A percentile compares a stretch with the other conserved stretches of the same genome.
Conservation (phyloP, 2,888 invertebrate genomes). For the Andrena camellia region DNA sequence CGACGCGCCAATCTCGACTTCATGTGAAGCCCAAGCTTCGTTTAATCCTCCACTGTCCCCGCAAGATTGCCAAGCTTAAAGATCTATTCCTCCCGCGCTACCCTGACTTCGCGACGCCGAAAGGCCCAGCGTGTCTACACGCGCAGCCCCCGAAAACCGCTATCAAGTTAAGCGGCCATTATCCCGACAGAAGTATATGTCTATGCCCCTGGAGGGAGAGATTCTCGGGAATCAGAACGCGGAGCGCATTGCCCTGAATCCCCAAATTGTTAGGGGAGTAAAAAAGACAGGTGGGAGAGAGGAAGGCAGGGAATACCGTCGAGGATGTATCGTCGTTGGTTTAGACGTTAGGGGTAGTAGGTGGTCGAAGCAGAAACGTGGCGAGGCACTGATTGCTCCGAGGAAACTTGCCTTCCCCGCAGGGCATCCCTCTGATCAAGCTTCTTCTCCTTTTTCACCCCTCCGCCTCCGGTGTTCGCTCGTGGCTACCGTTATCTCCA, state of each 20-base stretch:
- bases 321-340: slow-evolving; percentile 27
- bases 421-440: slow-evolving; percentile 51
- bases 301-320: background rate
- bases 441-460: slow-evolving; percentile 8
- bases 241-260: slow-evolving; percentile 39
- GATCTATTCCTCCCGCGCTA: slow-evolving; percentile 14
- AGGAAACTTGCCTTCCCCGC: slow-evolving; percentile 57
- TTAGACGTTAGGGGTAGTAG: slow-evolving; percentile 26
- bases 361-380: slow-evolving; percentile 30
- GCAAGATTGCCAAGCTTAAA: slow-evolving; percentile 24
- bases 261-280: slow-evolving; percentile 22
- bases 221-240: slow-evolving; percentile 10
- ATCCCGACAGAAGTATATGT: background rate
- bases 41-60: slow-evolving; percentile 19
- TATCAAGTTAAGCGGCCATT: slow-evolving; percentile 16
- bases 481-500: slow-evolving; percentile 3
- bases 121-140: background rate
- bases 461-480: background rate
- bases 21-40: background rate
- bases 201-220: background rate
- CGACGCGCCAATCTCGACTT: background rate
- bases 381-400: slow-evolving; percentile 61
- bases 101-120: background rate
- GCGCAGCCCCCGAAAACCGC: background rate
- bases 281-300: slow-evolving; percentile 7